Evolutionary conservation across 1,140 invertebrate genomes (phyloP).

Genomic region (Metopolophium dirhodum): DNA sequence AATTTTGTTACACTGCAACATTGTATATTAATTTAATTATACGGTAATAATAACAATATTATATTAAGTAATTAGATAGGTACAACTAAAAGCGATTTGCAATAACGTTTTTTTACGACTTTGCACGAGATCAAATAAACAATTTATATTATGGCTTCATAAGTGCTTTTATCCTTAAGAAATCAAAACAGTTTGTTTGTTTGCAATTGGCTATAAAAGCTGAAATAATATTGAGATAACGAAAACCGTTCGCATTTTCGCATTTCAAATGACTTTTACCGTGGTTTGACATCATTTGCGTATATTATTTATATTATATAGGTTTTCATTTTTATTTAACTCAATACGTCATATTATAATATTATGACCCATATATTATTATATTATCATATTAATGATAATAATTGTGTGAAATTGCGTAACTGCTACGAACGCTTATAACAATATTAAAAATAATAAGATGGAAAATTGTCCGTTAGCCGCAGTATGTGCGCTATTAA

Average conservation of each 20-base stretch:
- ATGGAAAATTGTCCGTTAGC: background rate
- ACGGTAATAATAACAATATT: constrained; percentile 1
- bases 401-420: background rate
- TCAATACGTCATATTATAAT: background rate
- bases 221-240: constrained; percentile 17
- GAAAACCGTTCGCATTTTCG: background rate
- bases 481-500: background rate
- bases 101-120: background rate
- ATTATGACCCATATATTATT: background rate
- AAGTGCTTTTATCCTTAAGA: background rate
- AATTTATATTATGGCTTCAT: background rate
- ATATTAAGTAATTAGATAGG: background rate
- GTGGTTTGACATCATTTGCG: background rate
- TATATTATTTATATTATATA: background rate
- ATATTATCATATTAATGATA: background rate
- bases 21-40: constrained; percentile 1
- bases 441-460: background rate
- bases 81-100: background rate
- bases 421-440: background rate
- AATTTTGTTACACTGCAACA: background rate
- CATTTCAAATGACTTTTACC: background rate
- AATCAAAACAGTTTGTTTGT: constrained; percentile 6
- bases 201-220: background rate
- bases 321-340: background rate
- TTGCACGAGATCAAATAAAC: background rate